Base-by-base conservation (phyloP, 2,797 vertebrate species). In the Gallirallus australis region DNA sequence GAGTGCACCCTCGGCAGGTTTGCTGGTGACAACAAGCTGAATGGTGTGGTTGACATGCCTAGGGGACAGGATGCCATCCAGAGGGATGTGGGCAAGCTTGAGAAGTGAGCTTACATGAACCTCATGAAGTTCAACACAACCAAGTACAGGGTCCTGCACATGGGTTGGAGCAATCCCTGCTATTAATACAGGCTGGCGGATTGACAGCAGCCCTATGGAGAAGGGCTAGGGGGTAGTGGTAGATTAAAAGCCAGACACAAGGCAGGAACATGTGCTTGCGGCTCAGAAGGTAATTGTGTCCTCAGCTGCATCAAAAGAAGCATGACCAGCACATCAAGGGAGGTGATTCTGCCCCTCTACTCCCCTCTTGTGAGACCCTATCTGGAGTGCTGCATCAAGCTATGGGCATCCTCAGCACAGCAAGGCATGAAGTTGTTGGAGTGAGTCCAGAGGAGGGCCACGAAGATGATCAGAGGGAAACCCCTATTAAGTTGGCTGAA, bases 231-330 rank as follows among this genome's bases (percentile, higher is more conserved):
- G 18, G 23, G 16, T 47, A 15, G 23, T 20, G 33, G 13, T 33
- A 18, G 30, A 35, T 15, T 17, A 33, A 37, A 48, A 85, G 31
- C 31, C 52, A 39, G 13, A 57, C 35, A 15, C 2, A 20, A 79
- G 13, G 24, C 3, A 2, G 5, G 30, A 56, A n/a, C 5, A 3
- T 28, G 21, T 3, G 0, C 27, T 52, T 1, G 0, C n/a, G 28
- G 35, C 52, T 42, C 42, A 72, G 35, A 27, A 35, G 1, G 17
- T 31, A 31, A 19, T 17, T 0, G 1, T 9, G 54, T 28, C 59
- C 21, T 52, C 21, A 14, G 42, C 66, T 30, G 16, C 35, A 71
- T 40, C 50, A 31, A 56, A 48, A 79, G 50, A 3, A 48, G 35
- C 0, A 0, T 27, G 20, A 20, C 25, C 42, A 79, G 57, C 25